Base-by-base conservation (phyloP, 2,888 invertebrate species). In the Anoncus sp. region DNA sequence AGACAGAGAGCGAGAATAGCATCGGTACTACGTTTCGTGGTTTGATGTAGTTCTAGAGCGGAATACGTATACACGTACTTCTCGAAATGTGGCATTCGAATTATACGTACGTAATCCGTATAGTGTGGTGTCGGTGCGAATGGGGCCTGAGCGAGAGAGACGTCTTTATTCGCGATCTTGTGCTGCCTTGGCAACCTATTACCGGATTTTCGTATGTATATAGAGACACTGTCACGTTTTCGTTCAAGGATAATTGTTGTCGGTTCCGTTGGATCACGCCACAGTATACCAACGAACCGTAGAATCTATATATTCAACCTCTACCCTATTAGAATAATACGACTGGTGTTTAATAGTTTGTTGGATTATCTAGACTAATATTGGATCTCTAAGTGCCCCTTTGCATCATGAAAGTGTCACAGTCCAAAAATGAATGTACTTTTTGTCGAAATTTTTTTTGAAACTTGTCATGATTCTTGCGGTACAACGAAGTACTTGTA, bases 111-210 rank as follows among this genome's bases (percentile, higher is more conserved):
- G 47, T 45, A 24, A 57, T 75, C 55, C 45, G 45, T 18, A 35
- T 49, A 65, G 59, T 45, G 59, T 31, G 40, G 31, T n/a, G n/a
- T 35, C 40, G 51, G 45, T 24, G 57, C 27, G 35, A 43, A 70
- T 20, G 59, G 31, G 16, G 71, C 14, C 22, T 22, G 31, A 51
- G 47, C 16, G 27, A 7, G 45, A 14, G 57, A 57, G 62, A 79
- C 35, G 67, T 72, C 79, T 79, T 72, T 55, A 75, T 79, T 72
- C 45, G 16, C 60, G 62, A 43, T 72, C n/a, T 63, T 55, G 18
- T 45, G 16, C 27, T 40, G 72, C 60, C 53, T 51, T 70, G 16
- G 16, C 38, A 18, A 55, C n/a, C 40, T 35, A n/a, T n/a, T 22
- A 20, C 31, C 40, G 53, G 12, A 24, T 47, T 47, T 62, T 51